Evolutionary conservation across 2,888 invertebrate genomes (phyloP), one percentile per base, ranked within the genome.

Genomic region (Mimumesa dahlbomi): DNA sequence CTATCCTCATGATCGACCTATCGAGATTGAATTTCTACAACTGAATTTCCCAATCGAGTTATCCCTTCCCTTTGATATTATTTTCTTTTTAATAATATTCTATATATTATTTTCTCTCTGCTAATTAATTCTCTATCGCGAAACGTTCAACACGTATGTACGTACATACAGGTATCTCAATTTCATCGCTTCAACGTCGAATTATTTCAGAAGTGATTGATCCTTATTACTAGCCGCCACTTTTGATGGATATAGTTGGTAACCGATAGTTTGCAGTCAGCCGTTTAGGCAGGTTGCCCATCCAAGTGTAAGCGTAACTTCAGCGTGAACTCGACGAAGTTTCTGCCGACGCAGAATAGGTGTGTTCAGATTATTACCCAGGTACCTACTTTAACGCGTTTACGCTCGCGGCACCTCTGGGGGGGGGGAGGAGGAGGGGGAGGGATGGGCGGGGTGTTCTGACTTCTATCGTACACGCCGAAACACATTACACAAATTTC

Each of bases 381-480:
- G 72, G 25, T 63, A 53, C 29, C 66, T 70, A 70, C 72, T 78
- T 70, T 64, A 62, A 70, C 75, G 61, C 73, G 66, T 67, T 75
- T 73, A 66, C 63, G 69, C 38, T 53, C 31, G 46, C 21, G 52
- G 42, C 40, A 25, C 22, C 45, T 40, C 54, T 36, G 7, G 34
- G 14, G 34, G 34, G 48, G n/a, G n/a, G n/a, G n/a, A n/a, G n/a
- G n/a, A n/a, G n/a, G 7, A 34, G 14, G 34, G 34, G 48, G n/a
- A n/a, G n/a, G n/a, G n/a, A n/a, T 42, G 46, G 6, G 49, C 38
- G 53, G 13, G 25, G 56, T 42, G 40, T 22, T 40, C 43, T 22
- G 25, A 49, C 25, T 43, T 31, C 31, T 42, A 68, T 52, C 50
- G 57, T 40, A 40, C 57, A 53, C 19, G 40, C 42, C 16, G 46